Percentiles rank a stretch among this genome's conserved stretches.
Conservation (phyloP, 2,888 invertebrate species). For the Invenusta paracnida region DNA sequence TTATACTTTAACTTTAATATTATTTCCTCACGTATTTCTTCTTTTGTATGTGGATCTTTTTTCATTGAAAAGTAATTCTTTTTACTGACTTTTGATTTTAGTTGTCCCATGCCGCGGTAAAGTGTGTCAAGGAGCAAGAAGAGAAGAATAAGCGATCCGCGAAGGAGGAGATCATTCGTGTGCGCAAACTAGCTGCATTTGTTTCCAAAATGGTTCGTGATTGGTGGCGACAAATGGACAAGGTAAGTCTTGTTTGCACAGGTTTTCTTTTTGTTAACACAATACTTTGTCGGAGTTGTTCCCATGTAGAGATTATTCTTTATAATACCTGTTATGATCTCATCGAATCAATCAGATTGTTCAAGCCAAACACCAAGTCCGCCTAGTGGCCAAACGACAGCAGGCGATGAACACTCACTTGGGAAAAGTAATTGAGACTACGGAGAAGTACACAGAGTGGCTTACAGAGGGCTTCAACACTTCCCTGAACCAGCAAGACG, state of each 20-base stretch:
- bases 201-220: slow-evolving; percentile 86
- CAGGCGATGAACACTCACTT: slow-evolving; percentile 90
- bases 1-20: too few species aligned
- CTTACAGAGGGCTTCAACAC: slow-evolving; percentile 56
- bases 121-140: slow-evolving; percentile 62
- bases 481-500: neutral
- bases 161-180: slow-evolving; percentile 79
- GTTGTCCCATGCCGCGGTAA: slow-evolving; percentile 37
- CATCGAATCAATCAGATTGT: slow-evolving; percentile 67
- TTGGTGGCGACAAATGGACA: slow-evolving; percentile 94
- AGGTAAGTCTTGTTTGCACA: too few species aligned
- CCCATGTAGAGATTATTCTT: too few species aligned
- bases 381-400: slow-evolving; percentile 86
- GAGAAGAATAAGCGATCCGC: slow-evolving; percentile 81
- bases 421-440: slow-evolving; percentile 93
- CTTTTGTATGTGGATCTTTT: too few species aligned
- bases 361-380: slow-evolving; percentile 83
- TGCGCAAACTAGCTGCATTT: slow-evolving; percentile 78
- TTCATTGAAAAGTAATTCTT: too few species aligned
- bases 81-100: too few species aligned
- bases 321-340: neutral
- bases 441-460: slow-evolving; percentile 81
- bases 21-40: too few species aligned
- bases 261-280: too few species aligned
- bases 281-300: too few species aligned